phyloP scores from a whole-genome alignment of 2,888 invertebrate species.

The Hipparchia sbordonii region DNA sequence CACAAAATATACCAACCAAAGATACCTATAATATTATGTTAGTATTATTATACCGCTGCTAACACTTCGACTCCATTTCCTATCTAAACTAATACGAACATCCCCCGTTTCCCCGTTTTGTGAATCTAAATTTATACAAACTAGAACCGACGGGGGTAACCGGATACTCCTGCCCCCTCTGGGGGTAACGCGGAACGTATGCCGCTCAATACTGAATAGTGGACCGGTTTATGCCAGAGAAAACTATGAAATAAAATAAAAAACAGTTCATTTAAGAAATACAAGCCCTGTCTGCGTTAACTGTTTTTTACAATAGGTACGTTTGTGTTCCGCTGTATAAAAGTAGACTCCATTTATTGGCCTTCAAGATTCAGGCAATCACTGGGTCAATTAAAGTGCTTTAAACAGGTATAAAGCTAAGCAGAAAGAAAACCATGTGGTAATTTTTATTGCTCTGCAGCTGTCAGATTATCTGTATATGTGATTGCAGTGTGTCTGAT shows the following conservation, averaged over 20 bases:
- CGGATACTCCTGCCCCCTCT: slow-evolving; percentile 50
- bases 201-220: slow-evolving; percentile 60
- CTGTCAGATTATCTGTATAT: no score
- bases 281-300: no score
- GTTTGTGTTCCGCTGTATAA: no score
- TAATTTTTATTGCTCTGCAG: no score
- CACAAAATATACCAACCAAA: background rate
- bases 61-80: slow-evolving; percentile 21
- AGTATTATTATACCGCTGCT: background rate
- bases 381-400: no score
- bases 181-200: slow-evolving; percentile 59
- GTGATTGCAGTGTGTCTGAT: no score
- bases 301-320: no score
- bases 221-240: slow-evolving; percentile 46
- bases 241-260: background rate
- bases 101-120: slow-evolving; percentile 38
- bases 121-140: slow-evolving; percentile 57
- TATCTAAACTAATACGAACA: slow-evolving; percentile 32
- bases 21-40: background rate
- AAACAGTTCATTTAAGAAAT: no score
- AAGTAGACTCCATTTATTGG: no score
- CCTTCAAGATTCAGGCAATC: no score
- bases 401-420: no score
- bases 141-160: slow-evolving; percentile 63
- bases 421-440: no score